Percentiles rank a stretch among this genome's conserved stretches.
Evolutionary conservation across 2,888 invertebrate species (phyloP).

Genomic region (Eulithis prunata): DNA sequence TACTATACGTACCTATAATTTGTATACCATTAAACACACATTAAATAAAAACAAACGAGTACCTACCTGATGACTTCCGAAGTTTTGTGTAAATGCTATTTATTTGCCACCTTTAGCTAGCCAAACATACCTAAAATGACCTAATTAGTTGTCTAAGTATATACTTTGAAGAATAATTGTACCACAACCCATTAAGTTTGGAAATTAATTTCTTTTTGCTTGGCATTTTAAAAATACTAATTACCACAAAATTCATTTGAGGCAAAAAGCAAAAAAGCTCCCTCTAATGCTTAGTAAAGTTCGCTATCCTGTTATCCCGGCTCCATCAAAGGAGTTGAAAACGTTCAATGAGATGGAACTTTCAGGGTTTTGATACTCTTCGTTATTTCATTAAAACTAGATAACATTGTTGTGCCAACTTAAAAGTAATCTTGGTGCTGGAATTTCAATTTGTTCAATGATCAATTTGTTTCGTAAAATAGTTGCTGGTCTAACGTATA

Average conservation of each 20-base stretch:
- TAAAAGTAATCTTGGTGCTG: conserved; percentile 18
- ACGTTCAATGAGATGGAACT: conserved; percentile 45
- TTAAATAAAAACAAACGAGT: too few species aligned
- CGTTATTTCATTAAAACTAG: conserved; percentile 35
- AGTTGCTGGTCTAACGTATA: background rate
- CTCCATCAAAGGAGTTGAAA: conserved; percentile 43
- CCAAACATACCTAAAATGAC: too few species aligned
- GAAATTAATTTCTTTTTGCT: conserved; percentile 6
- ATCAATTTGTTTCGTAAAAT: conserved; percentile 15
- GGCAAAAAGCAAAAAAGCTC: conserved; percentile 29
- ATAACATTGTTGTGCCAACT: conserved; percentile 28
- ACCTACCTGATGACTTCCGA: too few species aligned
- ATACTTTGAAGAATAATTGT: too few species aligned
- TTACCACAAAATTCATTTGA: conserved; percentile 14
- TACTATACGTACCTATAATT: too few species aligned
- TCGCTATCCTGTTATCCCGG: conserved; percentile 49
- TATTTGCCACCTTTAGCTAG: too few species aligned
- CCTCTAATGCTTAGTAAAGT: conserved; percentile 48
- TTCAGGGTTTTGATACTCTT: conserved; percentile 35
- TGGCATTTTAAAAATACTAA: conserved; percentile 15
- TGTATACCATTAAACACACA: too few species aligned
- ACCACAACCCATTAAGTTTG: background rate
- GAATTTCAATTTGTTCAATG: conserved; percentile 24
- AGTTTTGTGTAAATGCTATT: too few species aligned
- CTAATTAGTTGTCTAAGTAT: too few species aligned